Evolutionary conservation across 2,888 invertebrate species (phyloP), one percentile per base, ranked within the genome.

Genomic region (Erebia aethiops): DNA sequence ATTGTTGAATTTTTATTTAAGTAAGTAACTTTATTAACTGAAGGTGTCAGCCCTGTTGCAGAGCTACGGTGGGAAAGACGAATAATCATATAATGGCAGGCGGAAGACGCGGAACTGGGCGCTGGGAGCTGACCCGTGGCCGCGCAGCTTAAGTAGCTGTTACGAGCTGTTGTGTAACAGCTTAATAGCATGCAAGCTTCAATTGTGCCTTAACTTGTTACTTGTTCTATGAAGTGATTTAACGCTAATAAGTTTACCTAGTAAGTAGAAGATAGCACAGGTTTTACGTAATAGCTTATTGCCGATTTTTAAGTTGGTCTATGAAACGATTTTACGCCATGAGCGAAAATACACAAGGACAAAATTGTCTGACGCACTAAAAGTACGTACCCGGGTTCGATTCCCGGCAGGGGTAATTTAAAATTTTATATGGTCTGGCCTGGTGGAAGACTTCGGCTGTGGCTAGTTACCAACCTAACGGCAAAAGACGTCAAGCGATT

Each of bases 51-150:
- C 67, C 67, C 67, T 67, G n/a, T 10, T 49, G 67, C 56, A 46
- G 49, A 67, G 58, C 14, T 43, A 43, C 26, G 67, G 67, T 67
- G 67, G 67, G 67, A 67, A 67, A 57, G 26, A 49, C 49, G 56
- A 57, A 66, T 46, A 66, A 66, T 67, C 49, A 58, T 13, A 67
- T 57, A 67, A 58, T 58, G 57, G 41, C 41, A 49, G 67, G 54
- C 71, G 63, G 69, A 69, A 64, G 71, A 67, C 65, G 69, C 71
- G 69, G 71, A 71, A 71, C 58, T 46, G 21, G 26, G 14, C 46
- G 65, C 65, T 56, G 67, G 66, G n/a, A 58, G 67, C 67, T 58
- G 67, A 67, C 67, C 67, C 67, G 67, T 67, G 67, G 67, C 67
- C 67, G 58, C 16, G 67, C 58, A 58, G 67, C 66, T 57, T 66